A percentile compares a stretch with the other conserved stretches of the same genome.
Evolutionary conservation across 2,888 invertebrate species (phyloP).

Genomic region (Siphlonurus alternatus): DNA sequence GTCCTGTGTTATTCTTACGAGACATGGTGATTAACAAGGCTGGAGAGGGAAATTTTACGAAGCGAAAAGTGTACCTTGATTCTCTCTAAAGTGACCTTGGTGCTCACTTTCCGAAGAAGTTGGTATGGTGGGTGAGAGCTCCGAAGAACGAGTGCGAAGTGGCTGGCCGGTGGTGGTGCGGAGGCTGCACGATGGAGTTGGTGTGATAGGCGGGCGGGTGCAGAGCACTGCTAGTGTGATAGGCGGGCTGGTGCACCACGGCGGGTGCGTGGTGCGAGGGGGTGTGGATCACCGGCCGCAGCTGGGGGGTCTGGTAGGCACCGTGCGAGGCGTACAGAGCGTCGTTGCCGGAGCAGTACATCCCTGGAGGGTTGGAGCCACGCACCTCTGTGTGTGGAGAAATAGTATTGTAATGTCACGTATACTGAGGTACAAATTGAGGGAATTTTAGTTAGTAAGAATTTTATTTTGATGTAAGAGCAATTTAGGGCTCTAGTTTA

Average conservation of each 20-base stretch:
- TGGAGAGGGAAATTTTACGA: no score
- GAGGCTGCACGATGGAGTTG: neutral
- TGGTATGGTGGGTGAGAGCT: neutral
- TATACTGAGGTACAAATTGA: no score
- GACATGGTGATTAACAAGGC: no score
- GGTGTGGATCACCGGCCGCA: neutral
- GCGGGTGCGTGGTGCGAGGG: neutral
- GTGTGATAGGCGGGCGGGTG: neutral
- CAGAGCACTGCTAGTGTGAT: neutral
- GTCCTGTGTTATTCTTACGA: no score
- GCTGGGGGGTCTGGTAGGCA: neutral
- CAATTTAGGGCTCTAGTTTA: neutral
- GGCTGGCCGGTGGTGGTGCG: neutral
- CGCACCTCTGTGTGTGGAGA: conserved; percentile 4
- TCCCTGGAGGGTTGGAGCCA: conserved; percentile 7
- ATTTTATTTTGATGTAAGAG: neutral
- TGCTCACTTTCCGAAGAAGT: neutral
- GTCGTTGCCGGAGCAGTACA: conserved; percentile 3
- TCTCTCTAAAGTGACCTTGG: no score
- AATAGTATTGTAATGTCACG: neutral
- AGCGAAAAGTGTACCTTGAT: no score
- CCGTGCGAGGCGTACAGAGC: neutral
- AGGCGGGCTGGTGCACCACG: neutral
- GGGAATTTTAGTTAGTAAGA: neutral
- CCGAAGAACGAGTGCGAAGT: neutral